Conservation (phyloP, 2,888 invertebrate species). For the Schizaphis graminum region DNA sequence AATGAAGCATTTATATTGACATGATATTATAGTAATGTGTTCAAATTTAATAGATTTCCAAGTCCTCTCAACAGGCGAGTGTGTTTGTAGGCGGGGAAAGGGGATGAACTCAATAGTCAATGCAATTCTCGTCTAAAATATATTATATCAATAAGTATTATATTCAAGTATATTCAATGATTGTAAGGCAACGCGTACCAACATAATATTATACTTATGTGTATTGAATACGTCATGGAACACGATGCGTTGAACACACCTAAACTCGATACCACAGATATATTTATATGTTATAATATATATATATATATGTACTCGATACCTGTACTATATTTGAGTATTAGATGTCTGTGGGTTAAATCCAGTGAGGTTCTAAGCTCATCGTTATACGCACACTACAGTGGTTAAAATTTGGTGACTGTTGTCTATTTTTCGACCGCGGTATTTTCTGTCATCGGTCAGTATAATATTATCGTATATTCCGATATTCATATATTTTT, state of each 20-base stretch:
- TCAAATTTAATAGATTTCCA: background rate
- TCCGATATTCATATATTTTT: too few relatives aligned
- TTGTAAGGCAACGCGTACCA: too few relatives aligned
- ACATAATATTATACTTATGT: too few relatives aligned
- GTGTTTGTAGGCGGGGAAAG: background rate
- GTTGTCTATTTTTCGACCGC: background rate
- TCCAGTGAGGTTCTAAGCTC: background rate
- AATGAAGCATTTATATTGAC: background rate
- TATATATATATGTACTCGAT: too few relatives aligned
- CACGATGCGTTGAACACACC: too few relatives aligned
- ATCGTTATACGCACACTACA: background rate
- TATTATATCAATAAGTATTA: background rate
- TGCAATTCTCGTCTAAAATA: background rate
- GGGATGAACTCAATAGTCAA: background rate
- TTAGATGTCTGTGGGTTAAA: background rate
- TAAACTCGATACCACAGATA: too few relatives aligned
- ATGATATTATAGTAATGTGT: background rate
- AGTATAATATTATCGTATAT: background rate
- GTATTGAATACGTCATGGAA: too few relatives aligned
- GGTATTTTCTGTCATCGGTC: background rate
- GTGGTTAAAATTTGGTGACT: background rate
- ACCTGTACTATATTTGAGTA: background rate
- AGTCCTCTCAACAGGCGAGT: background rate
- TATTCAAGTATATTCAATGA: too few relatives aligned
- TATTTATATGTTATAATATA: too few relatives aligned